A percentile compares a stretch with the other conserved stretches of the same genome.
Conservation (phyloP, 2,113 vertebrate species). For the Steatornis caripensis region DNA sequence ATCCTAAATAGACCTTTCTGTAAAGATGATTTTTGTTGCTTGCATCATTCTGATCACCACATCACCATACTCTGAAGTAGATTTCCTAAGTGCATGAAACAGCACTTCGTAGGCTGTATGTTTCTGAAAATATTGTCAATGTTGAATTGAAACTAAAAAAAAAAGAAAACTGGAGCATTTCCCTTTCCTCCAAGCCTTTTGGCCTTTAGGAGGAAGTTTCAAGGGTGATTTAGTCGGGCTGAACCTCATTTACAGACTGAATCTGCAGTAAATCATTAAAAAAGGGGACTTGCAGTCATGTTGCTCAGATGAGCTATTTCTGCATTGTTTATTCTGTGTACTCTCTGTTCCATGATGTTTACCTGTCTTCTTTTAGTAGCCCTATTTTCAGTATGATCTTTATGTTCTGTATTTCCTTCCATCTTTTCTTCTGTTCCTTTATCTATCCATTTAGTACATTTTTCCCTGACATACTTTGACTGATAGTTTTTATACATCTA, state of each 20-base stretch:
- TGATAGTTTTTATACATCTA: not conserved
- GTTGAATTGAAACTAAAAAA: not conserved
- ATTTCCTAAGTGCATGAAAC: not conserved
- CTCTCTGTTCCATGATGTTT: not conserved
- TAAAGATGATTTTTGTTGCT: not conserved
- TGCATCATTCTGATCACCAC: not conserved
- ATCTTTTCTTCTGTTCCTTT: not conserved
- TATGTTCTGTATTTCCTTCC: not conserved
- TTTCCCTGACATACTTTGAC: not conserved
- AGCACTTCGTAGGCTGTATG: not conserved
- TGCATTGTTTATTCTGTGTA: not conserved
- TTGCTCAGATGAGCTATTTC: too few species aligned
- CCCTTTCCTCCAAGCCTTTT: not conserved
- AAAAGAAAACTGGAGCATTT: not conserved
- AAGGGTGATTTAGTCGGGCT: not conserved
- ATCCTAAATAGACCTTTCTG: not conserved
- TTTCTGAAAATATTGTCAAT: not conserved
- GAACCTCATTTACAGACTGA: not conserved
- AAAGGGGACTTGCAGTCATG: too few species aligned
- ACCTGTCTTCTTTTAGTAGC: not conserved
- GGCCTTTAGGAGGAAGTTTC: not conserved
- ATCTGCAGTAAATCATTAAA: not conserved
- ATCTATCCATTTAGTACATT: not conserved
- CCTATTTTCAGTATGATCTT: not conserved
- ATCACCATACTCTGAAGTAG: not conserved